Percentiles rank a stretch among this genome's conserved stretches.
Evolutionary conservation across 2,113 vertebrate genomes (phyloP).

Genomic region (Cisticola juncidis): DNA sequence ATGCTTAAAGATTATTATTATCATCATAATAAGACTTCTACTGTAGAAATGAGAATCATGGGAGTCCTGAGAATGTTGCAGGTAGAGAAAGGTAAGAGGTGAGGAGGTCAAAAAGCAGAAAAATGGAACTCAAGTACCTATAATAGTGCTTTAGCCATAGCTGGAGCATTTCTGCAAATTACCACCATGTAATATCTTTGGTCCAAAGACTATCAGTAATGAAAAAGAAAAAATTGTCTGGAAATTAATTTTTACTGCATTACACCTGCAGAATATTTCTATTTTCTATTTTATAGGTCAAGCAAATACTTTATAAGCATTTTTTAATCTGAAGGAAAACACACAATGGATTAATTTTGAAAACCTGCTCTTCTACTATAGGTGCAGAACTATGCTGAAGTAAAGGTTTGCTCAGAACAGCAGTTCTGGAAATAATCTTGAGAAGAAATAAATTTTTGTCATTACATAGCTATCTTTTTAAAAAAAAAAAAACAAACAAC

Average conservation of each 20-base stretch:
- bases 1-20: neutral
- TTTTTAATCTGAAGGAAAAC: neutral
- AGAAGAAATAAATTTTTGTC: neutral
- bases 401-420: neutral
- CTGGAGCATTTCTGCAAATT: neutral
- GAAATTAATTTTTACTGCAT: neutral
- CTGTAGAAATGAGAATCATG: neutral
- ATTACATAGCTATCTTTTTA: neutral
- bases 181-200: neutral
- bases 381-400: neutral
- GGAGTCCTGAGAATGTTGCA: neutral
- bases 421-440: neutral
- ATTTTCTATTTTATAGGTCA: neutral
- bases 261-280: neutral
- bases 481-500: neutral
- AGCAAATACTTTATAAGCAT: neutral
- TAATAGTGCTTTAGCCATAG: neutral
- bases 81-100: neutral
- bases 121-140: neutral
- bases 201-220: neutral
- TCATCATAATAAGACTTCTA: neutral
- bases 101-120: neutral
- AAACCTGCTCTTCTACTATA: neutral
- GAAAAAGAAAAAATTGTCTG: neutral
- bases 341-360: neutral